Conservation (phyloP, 2,888 invertebrate species). For the Polydesmus complanatus region DNA sequence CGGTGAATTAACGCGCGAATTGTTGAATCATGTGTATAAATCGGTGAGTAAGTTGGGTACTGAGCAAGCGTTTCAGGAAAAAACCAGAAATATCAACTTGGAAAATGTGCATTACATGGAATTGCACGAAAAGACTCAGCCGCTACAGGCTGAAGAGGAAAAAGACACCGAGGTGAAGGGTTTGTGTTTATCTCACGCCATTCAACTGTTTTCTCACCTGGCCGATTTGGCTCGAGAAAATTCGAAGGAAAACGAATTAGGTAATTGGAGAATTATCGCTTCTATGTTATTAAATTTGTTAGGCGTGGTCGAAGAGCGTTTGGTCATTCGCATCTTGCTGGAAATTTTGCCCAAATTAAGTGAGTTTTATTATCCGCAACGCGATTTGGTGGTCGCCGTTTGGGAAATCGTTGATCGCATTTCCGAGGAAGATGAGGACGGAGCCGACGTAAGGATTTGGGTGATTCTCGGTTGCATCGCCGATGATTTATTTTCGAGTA, state of each 20-base stretch:
- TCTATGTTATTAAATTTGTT: background rate
- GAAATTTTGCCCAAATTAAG: constrained; percentile 1
- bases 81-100: no score
- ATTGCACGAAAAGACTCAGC: no score
- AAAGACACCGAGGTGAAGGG: background rate
- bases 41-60: no score
- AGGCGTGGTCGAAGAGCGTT: background rate
- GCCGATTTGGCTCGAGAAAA: background rate
- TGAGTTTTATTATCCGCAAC: background rate
- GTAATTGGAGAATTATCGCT: background rate
- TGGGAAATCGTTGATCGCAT: background rate
- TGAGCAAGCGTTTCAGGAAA: no score
- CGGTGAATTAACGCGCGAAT: no score
- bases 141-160: background rate
- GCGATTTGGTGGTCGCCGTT: background rate
- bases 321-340: constrained; percentile 1
- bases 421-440: background rate
- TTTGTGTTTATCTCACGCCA: background rate
- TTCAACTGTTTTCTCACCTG: background rate
- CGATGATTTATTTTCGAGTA: constrained; percentile 3
- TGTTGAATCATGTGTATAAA: no score
- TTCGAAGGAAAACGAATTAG: background rate
- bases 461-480: constrained; percentile 6
- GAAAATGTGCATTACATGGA: no score
- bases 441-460: background rate